Conservation (phyloP, 2,888 invertebrate species). For the Pyrocoelia pectoralis region DNA sequence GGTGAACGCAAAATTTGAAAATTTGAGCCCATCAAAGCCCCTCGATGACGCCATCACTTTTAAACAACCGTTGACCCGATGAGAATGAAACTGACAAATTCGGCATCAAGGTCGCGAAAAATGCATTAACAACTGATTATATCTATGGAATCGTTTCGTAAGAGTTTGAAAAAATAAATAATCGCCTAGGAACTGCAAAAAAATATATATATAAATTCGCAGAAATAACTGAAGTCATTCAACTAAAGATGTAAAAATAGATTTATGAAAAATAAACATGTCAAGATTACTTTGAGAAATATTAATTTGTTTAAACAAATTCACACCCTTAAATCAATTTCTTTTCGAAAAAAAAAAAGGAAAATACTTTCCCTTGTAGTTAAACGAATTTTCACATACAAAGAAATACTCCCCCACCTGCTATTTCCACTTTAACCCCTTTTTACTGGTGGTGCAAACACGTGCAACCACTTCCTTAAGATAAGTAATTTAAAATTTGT, state of each 20-base stretch:
- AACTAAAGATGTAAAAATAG: constrained; percentile 1
- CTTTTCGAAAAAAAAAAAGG: no score
- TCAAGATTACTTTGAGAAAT: background rate
- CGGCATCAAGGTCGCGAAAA: no score
- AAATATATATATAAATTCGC: background rate
- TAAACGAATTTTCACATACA: no score
- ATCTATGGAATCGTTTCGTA: background rate
- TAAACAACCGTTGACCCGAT: no score
- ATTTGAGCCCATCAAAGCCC: no score
- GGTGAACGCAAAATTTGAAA: no score
- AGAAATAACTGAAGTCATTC: background rate
- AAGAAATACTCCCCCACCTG: background rate
- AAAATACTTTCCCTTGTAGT: no score
- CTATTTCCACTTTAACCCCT: background rate
- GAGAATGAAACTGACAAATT: no score
- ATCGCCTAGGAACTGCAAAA: background rate
- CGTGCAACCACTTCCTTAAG: background rate
- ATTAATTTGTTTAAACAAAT: background rate
- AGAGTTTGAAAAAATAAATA: background rate
- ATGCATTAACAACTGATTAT: background rate
- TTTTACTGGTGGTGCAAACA: background rate
- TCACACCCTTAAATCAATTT: no score
- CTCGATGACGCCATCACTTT: no score
- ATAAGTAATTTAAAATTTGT: background rate
- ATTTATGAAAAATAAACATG: background rate